These are phyloP conservation scores for Griposia aprilina DNA, from an alignment of 2,888 invertebrate species.

Conservation along the genomic window DNA sequence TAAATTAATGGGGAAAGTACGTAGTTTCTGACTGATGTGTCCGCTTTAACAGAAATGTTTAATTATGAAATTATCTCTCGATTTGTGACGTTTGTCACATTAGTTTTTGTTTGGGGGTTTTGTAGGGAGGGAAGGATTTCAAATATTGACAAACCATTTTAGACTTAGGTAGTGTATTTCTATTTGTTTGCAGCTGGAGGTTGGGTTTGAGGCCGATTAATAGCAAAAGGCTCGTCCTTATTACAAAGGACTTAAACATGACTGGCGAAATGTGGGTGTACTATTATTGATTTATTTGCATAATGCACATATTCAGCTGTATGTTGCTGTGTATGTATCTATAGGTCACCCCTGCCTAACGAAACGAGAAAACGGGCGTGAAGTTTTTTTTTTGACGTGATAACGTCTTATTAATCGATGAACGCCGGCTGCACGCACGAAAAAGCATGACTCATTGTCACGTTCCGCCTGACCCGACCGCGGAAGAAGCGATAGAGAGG, in stretches of 20 bases:
- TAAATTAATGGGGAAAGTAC: slow-evolving; percentile 22
- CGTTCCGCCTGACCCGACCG: too few relatives aligned
- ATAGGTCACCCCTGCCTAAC: neutral
- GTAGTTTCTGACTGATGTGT: slow-evolving; percentile 11
- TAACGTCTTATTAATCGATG: too few relatives aligned
- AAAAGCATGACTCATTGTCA: too few relatives aligned
- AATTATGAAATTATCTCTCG: slow-evolving; percentile 34
- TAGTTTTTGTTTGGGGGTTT: neutral
- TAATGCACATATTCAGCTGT: too few relatives aligned
- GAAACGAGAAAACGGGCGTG: neutral
- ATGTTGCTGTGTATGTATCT: too few relatives aligned
- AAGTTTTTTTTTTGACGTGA: neutral
- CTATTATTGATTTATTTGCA: too few relatives aligned
- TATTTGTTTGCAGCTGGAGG: neutral
- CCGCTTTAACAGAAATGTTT: slow-evolving; percentile 27
- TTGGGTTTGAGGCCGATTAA: neutral
- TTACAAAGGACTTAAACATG: neutral
- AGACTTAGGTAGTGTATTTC: neutral
- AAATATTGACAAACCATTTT: slow-evolving; percentile 1
- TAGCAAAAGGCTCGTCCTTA: neutral
- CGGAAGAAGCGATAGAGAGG: too few relatives aligned
- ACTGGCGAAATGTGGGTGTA: neutral
- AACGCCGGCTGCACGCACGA: too few relatives aligned
- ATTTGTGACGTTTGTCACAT: slow-evolving; percentile 6
- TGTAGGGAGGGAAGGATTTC: neutral